Evolutionary conservation across 2,888 invertebrate species (phyloP).

Genomic region (Agrochola lychnidis): DNA sequence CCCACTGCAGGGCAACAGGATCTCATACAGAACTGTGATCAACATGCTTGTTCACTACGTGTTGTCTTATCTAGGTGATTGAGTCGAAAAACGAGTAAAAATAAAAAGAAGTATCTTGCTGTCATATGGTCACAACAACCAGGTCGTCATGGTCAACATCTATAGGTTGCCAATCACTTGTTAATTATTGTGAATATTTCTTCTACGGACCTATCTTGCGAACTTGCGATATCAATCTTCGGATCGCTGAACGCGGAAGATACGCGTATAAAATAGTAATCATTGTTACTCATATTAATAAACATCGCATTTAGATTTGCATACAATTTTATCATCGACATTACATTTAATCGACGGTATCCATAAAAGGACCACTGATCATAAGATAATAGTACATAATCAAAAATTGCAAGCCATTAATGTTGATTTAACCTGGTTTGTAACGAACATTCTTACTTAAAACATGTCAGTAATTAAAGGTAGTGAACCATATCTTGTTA

Average conservation of each 20-base stretch:
- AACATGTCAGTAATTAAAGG: conserved; percentile 14
- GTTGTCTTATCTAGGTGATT: neutral
- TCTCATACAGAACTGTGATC: too few species aligned
- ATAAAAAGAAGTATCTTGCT: neutral
- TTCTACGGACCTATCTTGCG: neutral
- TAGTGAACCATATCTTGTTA: conserved; percentile 6
- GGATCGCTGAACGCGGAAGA: conserved; percentile 37
- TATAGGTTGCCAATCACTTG: neutral
- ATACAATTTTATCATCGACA: conserved; percentile 21
- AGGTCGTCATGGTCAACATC: neutral
- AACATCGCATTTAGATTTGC: conserved; percentile 24
- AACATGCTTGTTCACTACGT: too few species aligned
- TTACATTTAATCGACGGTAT: conserved; percentile 18
- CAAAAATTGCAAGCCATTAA: conserved; percentile 7
- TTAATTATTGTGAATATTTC: conserved; percentile 1
- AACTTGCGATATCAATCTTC: conserved; percentile 19
- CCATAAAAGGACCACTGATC: conserved; percentile 14
- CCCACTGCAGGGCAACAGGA: neutral
- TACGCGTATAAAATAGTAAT: conserved; percentile 44
- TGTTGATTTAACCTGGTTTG: neutral
- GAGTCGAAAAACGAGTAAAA: neutral
- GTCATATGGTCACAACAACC: too few species aligned
- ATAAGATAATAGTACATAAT: neutral
- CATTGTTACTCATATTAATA: conserved; percentile 9
- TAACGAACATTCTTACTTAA: neutral